Percentiles rank a stretch among this genome's conserved stretches.
Evolutionary conservation across 2,888 invertebrate genomes (phyloP).

Genomic region (Melanchra persicariae): DNA sequence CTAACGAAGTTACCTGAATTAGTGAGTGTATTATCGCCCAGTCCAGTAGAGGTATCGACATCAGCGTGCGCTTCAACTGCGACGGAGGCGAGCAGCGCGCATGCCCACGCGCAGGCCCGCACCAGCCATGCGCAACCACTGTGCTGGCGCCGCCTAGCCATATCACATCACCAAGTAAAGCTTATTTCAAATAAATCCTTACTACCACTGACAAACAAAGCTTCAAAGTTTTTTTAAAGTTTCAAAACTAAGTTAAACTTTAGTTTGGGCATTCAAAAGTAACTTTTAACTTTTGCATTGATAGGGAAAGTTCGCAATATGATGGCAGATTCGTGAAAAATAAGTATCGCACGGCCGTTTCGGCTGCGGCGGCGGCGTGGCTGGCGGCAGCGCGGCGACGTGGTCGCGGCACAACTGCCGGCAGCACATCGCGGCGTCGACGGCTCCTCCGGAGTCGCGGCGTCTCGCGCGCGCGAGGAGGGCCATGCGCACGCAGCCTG

Average conservation of each 20-base stretch:
- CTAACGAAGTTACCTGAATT: slow-evolving; percentile 81
- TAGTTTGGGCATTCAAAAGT: slow-evolving; percentile 43
- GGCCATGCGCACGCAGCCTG: slow-evolving; percentile 88
- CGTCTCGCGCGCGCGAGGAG: slow-evolving; percentile 86
- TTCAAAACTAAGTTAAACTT: slow-evolving; percentile 42
- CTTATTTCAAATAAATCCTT: slow-evolving; percentile 54
- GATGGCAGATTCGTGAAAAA: slow-evolving; percentile 58
- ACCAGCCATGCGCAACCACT: slow-evolving; percentile 72
- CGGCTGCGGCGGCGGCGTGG: slow-evolving; percentile 56
- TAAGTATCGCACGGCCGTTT: slow-evolving; percentile 62
- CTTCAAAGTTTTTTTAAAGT: slow-evolving; percentile 60
- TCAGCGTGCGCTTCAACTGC: slow-evolving; percentile 81
- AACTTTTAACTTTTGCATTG: slow-evolving; percentile 49
- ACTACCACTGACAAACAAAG: slow-evolving; percentile 63
- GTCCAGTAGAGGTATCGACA: slow-evolving; percentile 88
- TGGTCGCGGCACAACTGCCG: slow-evolving; percentile 85
- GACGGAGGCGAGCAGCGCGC: slow-evolving; percentile 79
- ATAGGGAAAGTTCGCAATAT: slow-evolving; percentile 40
- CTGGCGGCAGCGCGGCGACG: slow-evolving; percentile 77
- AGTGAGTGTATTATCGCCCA: slow-evolving; percentile 87
- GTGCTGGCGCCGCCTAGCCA: slow-evolving; percentile 79
- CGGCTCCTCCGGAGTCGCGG: slow-evolving; percentile 84
- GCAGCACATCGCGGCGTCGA: slow-evolving; percentile 84
- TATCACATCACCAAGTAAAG: slow-evolving; percentile 86
- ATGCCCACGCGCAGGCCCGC: slow-evolving; percentile 85